These are phyloP conservation scores for Eilema depressum DNA, from an alignment of 2,888 invertebrate genomes.

Conservation along the genomic window DNA sequence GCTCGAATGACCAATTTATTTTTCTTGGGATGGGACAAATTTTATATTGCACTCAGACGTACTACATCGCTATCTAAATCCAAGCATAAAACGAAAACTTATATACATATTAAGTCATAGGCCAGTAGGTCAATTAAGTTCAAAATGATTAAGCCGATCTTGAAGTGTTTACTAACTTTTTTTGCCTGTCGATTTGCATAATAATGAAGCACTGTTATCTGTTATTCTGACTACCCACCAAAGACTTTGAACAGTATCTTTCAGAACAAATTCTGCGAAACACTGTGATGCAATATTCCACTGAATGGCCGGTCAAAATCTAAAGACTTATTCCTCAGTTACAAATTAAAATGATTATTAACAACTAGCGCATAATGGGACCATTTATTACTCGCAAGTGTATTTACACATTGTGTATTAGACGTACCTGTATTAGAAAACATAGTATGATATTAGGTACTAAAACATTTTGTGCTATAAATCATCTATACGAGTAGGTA, in stretches of 20 bases:
- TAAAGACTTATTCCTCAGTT: conserved; percentile 1
- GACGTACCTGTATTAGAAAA: neutral
- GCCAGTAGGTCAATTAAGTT: too few relatives aligned
- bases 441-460: neutral
- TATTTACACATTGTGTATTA: neutral
- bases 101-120: too few relatives aligned
- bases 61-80: too few relatives aligned
- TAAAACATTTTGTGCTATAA: neutral
- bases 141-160: neutral
- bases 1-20: too few relatives aligned
- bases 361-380: neutral
- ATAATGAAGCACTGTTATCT: neutral
- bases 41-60: too few relatives aligned
- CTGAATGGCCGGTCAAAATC: neutral
- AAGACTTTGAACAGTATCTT: neutral
- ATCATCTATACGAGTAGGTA: neutral
- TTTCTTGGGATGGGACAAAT: too few relatives aligned
- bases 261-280: neutral
- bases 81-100: too few relatives aligned
- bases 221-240: neutral
- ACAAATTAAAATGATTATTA: conserved; percentile 1
- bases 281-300: neutral
- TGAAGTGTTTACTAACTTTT: neutral
- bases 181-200: neutral
- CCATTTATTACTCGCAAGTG: neutral